Evolutionary conservation across 2,888 invertebrate genomes (phyloP), one percentile per base, ranked within the genome.

Genomic region (Rotaria sp.): DNA sequence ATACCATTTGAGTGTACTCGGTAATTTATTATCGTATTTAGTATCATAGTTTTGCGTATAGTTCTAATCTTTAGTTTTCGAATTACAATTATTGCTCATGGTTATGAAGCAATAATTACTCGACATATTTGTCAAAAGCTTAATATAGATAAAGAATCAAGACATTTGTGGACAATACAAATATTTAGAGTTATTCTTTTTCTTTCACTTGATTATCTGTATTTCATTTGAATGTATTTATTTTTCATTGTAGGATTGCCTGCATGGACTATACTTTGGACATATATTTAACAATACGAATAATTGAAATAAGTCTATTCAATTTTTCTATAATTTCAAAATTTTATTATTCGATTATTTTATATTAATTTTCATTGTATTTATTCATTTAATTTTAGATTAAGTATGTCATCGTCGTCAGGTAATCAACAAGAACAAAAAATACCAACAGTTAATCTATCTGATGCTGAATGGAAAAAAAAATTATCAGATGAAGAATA

Each of bases 401-500:
- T 5, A 45, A 80, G 11, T 13, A 80, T 80, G 80, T 80, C 80
- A 26, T 5, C 35, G 18, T 35, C 67, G 15, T 35, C 67, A 21
- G 21, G 30, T 67, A 35, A 67, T 67, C 35, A 10, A 30, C 18
- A 67, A 67, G 18, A 67, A 18, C 35, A 35, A 67, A 30, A 67
- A 35, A 4, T 2, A n/a, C 41, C 80, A 15, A 10, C 24, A 11
- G 15, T 80, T 7, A 80, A 80, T 45, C 26, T 80, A 45, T 13
- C 41, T 38, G 86, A 86, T 41, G 45, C 38, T 38, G 91, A 92
- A 85, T 92, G 92, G 92, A 89, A 90, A 86, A 89, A 90, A 86
- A 89, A 90, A 57, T 89, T 93, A 55, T 90, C 91, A 8, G 90
- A 90, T n/a, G 92, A 92, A 86, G 91, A 91, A 88, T 85, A 55